Percentiles rank a stretch among this genome's conserved stretches.
Evolutionary conservation across 2,113 vertebrate genomes (phyloP).

Genomic region (Mus pahari): DNA sequence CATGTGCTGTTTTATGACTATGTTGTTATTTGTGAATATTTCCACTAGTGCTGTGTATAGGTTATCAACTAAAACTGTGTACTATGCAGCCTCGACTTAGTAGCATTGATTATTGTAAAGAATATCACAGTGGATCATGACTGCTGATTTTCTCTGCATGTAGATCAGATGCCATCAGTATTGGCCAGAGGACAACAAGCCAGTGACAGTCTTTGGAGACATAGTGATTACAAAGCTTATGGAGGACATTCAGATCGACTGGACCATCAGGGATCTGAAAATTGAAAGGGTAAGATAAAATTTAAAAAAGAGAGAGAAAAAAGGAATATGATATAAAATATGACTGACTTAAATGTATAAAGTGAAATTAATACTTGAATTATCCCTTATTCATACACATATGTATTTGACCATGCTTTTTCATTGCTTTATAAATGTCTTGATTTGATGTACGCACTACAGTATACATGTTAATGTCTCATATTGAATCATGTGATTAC

Average conservation of each 20-base stretch:
- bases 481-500: neutral
- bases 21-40: constrained; percentile 7
- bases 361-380: constrained; percentile 9
- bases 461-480: neutral
- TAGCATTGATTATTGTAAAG: neutral
- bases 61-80: neutral
- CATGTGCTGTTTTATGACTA: constrained; percentile 22
- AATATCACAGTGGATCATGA: neutral
- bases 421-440: neutral
- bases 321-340: neutral
- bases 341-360: neutral
- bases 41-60: neutral
- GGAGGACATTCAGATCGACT: constrained; percentile 94
- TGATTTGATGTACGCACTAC: neutral
- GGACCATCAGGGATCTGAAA: constrained; percentile 96
- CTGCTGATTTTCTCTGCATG: constrained; percentile 74
- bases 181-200: constrained; percentile 99
- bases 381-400: neutral
- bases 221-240: constrained; percentile 97
- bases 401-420: neutral
- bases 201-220: constrained; percentile 98
- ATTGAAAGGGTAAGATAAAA: constrained; percentile 94
- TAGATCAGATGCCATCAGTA: constrained; percentile 99
- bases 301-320: neutral
- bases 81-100: neutral